A percentile compares a stretch with the other conserved stretches of the same genome.
These are phyloP conservation scores for Steatocranus sp. DNA, from an alignment of 2,797 vertebrate species.

Conservation along the genomic window DNA sequence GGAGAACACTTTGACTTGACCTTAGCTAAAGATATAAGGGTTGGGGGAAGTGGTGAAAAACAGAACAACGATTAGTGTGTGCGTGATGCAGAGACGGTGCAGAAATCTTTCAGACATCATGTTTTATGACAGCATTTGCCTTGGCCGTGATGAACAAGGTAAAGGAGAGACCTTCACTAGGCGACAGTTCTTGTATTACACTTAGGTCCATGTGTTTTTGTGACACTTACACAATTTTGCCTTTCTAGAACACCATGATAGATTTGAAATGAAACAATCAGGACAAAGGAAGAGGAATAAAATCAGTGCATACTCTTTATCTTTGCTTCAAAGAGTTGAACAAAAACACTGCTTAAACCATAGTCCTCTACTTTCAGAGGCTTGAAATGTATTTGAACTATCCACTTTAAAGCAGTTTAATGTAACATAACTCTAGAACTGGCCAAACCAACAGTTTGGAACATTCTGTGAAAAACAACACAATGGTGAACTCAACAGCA, in stretches of 20 bases:
- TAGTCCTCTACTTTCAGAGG: not conserved
- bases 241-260: not conserved
- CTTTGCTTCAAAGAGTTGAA: not conserved
- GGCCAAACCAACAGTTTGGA: not conserved
- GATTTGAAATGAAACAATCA: not conserved
- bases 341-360: not conserved
- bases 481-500: not conserved
- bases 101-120: conserved; percentile 8
- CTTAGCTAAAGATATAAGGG: conserved; percentile 77
- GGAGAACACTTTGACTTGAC: conserved; percentile 89
- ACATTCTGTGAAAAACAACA: not conserved
- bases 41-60: not conserved
- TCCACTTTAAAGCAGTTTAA: not conserved
- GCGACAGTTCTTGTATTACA: not conserved
- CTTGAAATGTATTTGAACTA: not conserved
- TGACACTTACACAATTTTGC: not conserved
- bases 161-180: not conserved
- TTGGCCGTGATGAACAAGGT: not conserved
- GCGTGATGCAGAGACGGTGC: not conserved
- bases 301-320: not conserved
- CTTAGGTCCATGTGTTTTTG: not conserved
- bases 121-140: conserved; percentile 24
- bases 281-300: not conserved
- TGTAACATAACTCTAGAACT: not conserved
- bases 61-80: conserved; percentile 23